Conservation (phyloP, 2,113 vertebrate species). For the Malurus elegans region DNA sequence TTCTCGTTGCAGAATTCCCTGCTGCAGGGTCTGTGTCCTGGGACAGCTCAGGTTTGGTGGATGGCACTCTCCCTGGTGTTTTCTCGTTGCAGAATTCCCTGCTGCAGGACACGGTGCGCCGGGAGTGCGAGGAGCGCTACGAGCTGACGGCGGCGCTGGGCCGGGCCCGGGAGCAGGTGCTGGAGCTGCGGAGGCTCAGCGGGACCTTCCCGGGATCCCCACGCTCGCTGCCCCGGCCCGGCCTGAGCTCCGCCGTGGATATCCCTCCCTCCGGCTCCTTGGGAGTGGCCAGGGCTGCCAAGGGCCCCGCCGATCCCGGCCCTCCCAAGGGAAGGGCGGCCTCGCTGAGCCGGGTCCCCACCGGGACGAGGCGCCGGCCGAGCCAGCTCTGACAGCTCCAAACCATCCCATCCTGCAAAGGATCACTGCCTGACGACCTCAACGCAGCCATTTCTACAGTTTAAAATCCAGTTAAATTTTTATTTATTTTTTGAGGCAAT, state of each 20-base stretch:
- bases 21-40: slow-evolving; percentile 55
- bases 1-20: slow-evolving; percentile 71
- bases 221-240: slow-evolving; percentile 22
- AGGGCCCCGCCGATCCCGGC: not conserved
- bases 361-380: slow-evolving; percentile 52
- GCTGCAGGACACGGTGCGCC: slow-evolving; percentile 87
- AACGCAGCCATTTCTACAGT: accelerated
- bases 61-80: accelerated
- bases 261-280: not conserved
- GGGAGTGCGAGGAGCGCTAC: slow-evolving; percentile 88
- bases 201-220: slow-evolving; percentile 9
- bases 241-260: slow-evolving; percentile 4
- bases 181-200: slow-evolving; percentile 58
- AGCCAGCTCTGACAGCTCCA: slow-evolving; percentile 48
- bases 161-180: slow-evolving; percentile 79
- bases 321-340: not conserved
- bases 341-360: slow-evolving; percentile 14
- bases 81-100: slow-evolving; percentile 72
- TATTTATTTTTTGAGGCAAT: not conserved
- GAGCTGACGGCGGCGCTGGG: slow-evolving; percentile 85
- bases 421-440: accelerated
- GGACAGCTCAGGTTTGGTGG: accelerated
- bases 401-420: accelerated
- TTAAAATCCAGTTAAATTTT: not conserved
- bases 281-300: not conserved